phyloP scores from a whole-genome alignment of 1,140 invertebrate genomes.

The Papilio polytes region DNA sequence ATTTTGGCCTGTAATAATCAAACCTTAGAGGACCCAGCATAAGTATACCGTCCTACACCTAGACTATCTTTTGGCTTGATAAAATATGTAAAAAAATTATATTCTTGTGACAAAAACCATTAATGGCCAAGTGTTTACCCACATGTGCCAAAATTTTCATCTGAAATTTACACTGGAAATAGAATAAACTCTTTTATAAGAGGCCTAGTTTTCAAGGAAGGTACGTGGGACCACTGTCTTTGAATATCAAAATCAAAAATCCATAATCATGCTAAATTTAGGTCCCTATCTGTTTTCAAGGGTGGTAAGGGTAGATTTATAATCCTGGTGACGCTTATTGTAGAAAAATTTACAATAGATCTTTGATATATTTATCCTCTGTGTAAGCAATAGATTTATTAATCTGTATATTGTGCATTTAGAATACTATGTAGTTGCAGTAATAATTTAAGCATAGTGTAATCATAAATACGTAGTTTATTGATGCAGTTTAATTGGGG shows the following conservation, averaged over 20 bases:
- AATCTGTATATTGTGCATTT: conserved; percentile 75
- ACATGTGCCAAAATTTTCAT: conserved; percentile 52
- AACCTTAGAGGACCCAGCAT: conserved; percentile 52
- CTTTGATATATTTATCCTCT: conserved; percentile 79
- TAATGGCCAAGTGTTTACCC: conserved; percentile 51
- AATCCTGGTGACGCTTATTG: conserved; percentile 80
- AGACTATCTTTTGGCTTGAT: conserved; percentile 49
- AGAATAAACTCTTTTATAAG: conserved; percentile 44
- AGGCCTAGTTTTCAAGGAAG: conserved; percentile 70
- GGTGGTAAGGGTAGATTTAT: conserved; percentile 72
- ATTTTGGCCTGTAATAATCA: conserved; percentile 37
- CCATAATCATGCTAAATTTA: conserved; percentile 75
- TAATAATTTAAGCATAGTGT: conserved; percentile 49
- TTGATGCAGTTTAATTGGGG: conserved; percentile 78
- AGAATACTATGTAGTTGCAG: conserved; percentile 59
- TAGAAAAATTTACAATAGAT: conserved; percentile 75
- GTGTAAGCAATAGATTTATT: conserved; percentile 61
- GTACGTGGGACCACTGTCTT: conserved; percentile 77
- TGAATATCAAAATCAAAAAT: conserved; percentile 78
- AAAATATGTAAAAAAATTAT: conserved; percentile 37
- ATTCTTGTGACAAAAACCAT: conserved; percentile 43
- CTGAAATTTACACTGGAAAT: conserved; percentile 41
- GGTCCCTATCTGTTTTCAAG: conserved; percentile 69
- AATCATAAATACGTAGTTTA: conserved; percentile 54
- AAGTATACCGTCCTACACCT: conserved; percentile 62